A percentile compares a stretch with the other conserved stretches of the same genome.
Evolutionary conservation across 1,140 invertebrate species (phyloP).

Genomic region (Papilio glaucus): DNA sequence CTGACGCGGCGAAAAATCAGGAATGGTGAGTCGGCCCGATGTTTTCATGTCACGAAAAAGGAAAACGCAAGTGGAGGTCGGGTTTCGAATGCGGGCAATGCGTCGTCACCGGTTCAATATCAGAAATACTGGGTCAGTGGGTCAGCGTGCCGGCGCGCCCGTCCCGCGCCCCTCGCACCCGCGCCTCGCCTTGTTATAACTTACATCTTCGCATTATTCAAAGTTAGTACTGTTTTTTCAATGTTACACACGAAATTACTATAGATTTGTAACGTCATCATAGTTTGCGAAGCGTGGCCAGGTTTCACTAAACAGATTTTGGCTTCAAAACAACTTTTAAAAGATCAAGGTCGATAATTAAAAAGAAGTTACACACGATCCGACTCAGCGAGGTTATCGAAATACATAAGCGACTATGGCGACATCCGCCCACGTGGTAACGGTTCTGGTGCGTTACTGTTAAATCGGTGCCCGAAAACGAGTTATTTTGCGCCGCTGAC

Average conservation of each 20-base stretch:
- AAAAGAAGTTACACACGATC: slow-evolving; percentile 28
- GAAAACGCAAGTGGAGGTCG: slow-evolving; percentile 79
- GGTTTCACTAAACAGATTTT: neutral
- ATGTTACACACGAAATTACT: slow-evolving; percentile 19
- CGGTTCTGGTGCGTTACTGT: slow-evolving; percentile 69
- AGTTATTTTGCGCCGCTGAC: slow-evolving; percentile 69
- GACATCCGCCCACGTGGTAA: slow-evolving; percentile 67
- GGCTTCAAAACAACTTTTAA: slow-evolving; percentile 36
- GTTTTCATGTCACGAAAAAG: slow-evolving; percentile 55
- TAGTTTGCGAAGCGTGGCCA: neutral
- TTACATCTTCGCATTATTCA: slow-evolving; percentile 64
- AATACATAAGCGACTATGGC: slow-evolving; percentile 47
- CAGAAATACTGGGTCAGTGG: slow-evolving; percentile 80
- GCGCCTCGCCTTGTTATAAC: slow-evolving; percentile 56
- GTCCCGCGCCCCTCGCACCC: slow-evolving; percentile 60
- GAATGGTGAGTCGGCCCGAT: slow-evolving; percentile 5
- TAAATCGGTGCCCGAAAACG: slow-evolving; percentile 65
- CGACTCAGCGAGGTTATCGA: slow-evolving; percentile 21
- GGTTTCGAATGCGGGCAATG: slow-evolving; percentile 75
- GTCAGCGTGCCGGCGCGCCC: slow-evolving; percentile 71
- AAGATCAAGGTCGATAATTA: slow-evolving; percentile 31
- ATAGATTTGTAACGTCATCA: neutral
- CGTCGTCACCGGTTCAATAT: slow-evolving; percentile 80
- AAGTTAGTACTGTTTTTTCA: slow-evolving; percentile 37
- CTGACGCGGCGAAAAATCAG: slow-evolving; percentile 3